Evolutionary conservation across 1,140 invertebrate species (phyloP), one percentile per base, ranked within the genome.

Genomic region (Arion vulgaris): DNA sequence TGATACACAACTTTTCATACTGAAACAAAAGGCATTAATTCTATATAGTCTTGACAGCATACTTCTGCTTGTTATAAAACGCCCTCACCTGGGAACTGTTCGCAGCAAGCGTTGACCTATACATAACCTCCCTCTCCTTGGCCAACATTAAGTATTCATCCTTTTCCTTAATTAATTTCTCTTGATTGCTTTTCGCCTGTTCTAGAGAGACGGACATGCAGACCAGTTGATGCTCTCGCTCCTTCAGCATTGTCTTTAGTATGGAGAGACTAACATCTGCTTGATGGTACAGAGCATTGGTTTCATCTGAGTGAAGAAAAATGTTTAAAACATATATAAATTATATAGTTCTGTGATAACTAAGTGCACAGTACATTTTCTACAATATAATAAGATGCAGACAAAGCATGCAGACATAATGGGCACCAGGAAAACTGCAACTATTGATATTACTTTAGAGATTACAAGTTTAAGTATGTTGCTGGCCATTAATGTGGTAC

Each of bases 191-290:
- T 39, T 68, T 82, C 9, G 71, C 81, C 23, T 82, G 72, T 13
- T 74, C 81, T 32, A 82, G 13, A 34, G 41, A 41, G 36, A n/a
- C 41, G 41, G 78, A 41, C 23, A 57, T 34, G 32, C 45, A 49
- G 28, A 74, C 81, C 82, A 80, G 53, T 49, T 87, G 81, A 23
- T 57, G 23, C 39, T 87, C 86, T 82, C 85, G 86, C 74, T 81
- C 45, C 34, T 49, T 80, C 26, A 87, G 76, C 49, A 83, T 68
- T 17, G 66, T 68, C 57, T 79, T 83, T 23, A 87, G 51, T 23
- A 71, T 81, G 26, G 73, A 81, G 19, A 85, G 62, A 41, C 77
- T 84, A 15, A 80, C 73, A 39, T 86, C 85, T 68, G 84, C 84
- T 73, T 85, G 77, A 34, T 74, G 69, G 45, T 85, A 85, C 39